Evolutionary conservation across 1,140 invertebrate genomes (phyloP), one percentile per base, ranked within the genome.

Genomic region (Saxidomus purpurata): DNA sequence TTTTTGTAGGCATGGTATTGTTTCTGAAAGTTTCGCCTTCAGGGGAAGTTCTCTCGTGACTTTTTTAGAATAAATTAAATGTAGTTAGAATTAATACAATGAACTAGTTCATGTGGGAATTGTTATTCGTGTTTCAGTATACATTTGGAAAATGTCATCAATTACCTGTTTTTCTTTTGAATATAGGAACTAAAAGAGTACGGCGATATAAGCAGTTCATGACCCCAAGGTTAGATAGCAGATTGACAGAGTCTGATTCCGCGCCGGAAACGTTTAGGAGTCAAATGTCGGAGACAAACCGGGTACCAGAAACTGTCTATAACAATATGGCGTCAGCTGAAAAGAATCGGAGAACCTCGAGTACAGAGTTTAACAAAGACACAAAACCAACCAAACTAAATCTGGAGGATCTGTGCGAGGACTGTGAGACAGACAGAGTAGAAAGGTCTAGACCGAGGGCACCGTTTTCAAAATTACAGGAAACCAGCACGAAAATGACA

Each of bases 171-270:
- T n/a, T n/a, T n/a, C n/a, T n/a, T n/a, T n/a, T n/a, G n/a, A n/a
- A n/a, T n/a, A 63, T 25, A 86, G 83, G 67, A 36, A 19, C 67
- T 8, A 86, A 86, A 47, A 31, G n/a, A 19, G 28, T 86, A 17
- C 40, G 69, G 6, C 19, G 34, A 9, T 69, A 76, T 28, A 86
- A 86, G 38, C 83, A 74, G 59, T 40, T 86, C 15, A 74, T 86
- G 83, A 86, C 67, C 4, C 83, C 83, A 8, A 74, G 49, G 47
- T 6, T 36, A 17, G 83, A 86, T 9, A 52, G 31, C 43, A 28
- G 71, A n/a, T 15, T 52, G n/a, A 36, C 28, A 9, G 71, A 86
- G n/a, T 43, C 34, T 13, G 83, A 86, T 43, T 74, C 83, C 4
- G 61, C 25, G n/a, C 28, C 36, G 1, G 81, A 84, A 69, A 43